These are phyloP conservation scores for Catostomus latipinnis DNA, from an alignment of 2,797 vertebrate species.

Conservation along the genomic window DNA sequence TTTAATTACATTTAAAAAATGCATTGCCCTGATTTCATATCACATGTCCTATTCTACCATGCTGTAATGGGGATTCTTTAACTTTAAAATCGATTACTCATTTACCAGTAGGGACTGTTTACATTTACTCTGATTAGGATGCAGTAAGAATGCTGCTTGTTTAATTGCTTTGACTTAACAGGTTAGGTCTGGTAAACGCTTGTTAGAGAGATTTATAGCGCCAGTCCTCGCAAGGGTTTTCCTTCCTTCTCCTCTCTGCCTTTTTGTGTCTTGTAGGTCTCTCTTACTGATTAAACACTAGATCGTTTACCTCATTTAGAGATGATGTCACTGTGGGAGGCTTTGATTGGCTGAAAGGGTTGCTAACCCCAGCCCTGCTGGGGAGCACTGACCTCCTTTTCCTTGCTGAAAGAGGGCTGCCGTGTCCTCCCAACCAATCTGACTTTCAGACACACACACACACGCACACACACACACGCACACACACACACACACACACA, in stretches of 20 bases:
- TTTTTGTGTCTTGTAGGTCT: slow-evolving; percentile 61
- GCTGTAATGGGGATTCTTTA: background rate
- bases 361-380: slow-evolving; percentile 60
- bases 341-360: slow-evolving; percentile 66
- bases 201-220: slow-evolving; percentile 45
- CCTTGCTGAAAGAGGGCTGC: slow-evolving; percentile 63
- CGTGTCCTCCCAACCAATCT: slow-evolving; percentile 31
- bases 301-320: slow-evolving; percentile 67
- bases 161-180: slow-evolving; percentile 55
- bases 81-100: slow-evolving; percentile 9
- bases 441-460: slow-evolving; percentile 5
- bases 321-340: slow-evolving; percentile 69
- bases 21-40: background rate
- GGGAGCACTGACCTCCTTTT: slow-evolving; percentile 69
- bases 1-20: no score
- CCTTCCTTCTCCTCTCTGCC: slow-evolving; percentile 31
- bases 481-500: background rate
- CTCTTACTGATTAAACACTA: slow-evolving; percentile 69
- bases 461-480: background rate
- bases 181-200: slow-evolving; percentile 37
- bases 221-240: slow-evolving; percentile 1
- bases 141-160: slow-evolving; percentile 46
- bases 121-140: slow-evolving; percentile 43
- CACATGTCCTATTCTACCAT: slow-evolving; percentile 1
- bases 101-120: slow-evolving; percentile 26